Evolutionary conservation across 2,113 vertebrate genomes (phyloP).

Genomic region (Acinonyx jubatus): DNA sequence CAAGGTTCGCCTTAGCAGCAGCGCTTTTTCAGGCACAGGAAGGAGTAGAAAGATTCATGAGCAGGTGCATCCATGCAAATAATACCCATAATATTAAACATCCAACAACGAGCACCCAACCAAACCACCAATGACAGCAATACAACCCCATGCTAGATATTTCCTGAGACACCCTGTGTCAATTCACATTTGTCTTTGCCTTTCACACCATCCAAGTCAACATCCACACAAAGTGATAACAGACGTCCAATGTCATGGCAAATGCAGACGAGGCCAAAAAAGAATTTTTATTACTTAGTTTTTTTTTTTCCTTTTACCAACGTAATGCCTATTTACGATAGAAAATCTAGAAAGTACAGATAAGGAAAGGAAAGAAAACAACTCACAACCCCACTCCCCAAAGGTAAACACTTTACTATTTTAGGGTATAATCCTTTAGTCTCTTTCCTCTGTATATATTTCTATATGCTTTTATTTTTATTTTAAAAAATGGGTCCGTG

Average conservation of each 20-base stretch:
- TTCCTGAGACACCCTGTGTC: not conserved
- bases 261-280: not conserved
- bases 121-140: not conserved
- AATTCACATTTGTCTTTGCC: not conserved
- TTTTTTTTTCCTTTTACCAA: not conserved
- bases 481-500: not conserved
- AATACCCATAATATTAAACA: not conserved
- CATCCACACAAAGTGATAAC: not conserved
- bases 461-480: not conserved
- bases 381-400: not conserved
- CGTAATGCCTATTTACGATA: not conserved
- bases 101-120: not conserved
- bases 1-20: not conserved
- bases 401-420: conserved; percentile 23
- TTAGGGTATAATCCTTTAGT: not conserved
- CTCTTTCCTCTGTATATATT: not conserved
- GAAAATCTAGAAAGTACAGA: conserved; percentile 10
- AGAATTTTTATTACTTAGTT: not conserved
- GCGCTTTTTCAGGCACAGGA: not conserved
- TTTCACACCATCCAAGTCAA: not conserved
- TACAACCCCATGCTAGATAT: not conserved
- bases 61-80: fast-evolving
- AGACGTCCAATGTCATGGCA: not conserved
- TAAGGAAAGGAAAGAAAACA: not conserved
- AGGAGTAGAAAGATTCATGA: not conserved